A percentile compares a stretch with the other conserved stretches of the same genome.
Conservation (phyloP, 2,797 vertebrate genomes). For the Pantherophis alleghaniensis region DNA sequence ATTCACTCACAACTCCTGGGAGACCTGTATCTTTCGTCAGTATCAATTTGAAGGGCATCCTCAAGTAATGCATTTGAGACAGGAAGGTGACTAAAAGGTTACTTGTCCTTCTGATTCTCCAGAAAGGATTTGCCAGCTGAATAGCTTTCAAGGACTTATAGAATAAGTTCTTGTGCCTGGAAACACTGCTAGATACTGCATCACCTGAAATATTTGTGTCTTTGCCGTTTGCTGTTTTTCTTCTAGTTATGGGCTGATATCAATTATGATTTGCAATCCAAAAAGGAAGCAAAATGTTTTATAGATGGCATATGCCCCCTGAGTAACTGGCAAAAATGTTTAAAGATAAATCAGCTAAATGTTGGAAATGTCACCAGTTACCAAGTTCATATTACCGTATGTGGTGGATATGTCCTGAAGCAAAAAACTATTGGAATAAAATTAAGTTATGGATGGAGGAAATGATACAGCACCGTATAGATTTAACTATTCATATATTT, state of each 20-base stretch:
- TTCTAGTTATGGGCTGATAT: background rate
- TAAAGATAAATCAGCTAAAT: too few species aligned
- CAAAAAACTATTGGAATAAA: too few species aligned
- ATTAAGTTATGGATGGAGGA: too few species aligned
- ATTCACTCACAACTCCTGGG: slow-evolving; percentile 3
- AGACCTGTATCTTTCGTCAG: slow-evolving; percentile 16
- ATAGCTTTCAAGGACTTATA: slow-evolving; percentile 40
- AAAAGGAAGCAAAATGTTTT: background rate
- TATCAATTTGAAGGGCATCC: slow-evolving; percentile 33
- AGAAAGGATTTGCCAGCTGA: slow-evolving; percentile 47
- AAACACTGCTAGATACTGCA: background rate
- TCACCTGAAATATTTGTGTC: background rate
- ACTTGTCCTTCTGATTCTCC: slow-evolving; percentile 38
- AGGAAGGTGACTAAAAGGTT: slow-evolving; percentile 28
- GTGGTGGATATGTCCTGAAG: too few species aligned
- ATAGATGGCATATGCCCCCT: too few species aligned
- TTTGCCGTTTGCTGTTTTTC: background rate
- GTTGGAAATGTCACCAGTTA: too few species aligned
- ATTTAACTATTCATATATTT: too few species aligned
- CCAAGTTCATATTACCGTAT: too few species aligned
- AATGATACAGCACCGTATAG: too few species aligned
- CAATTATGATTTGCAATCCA: background rate
- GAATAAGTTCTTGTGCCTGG: background rate
- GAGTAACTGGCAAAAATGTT: too few species aligned
- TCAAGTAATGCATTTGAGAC: slow-evolving; percentile 6